Evolutionary conservation across 2,888 invertebrate genomes (phyloP).

Genomic region (Spilarctia lutea): DNA sequence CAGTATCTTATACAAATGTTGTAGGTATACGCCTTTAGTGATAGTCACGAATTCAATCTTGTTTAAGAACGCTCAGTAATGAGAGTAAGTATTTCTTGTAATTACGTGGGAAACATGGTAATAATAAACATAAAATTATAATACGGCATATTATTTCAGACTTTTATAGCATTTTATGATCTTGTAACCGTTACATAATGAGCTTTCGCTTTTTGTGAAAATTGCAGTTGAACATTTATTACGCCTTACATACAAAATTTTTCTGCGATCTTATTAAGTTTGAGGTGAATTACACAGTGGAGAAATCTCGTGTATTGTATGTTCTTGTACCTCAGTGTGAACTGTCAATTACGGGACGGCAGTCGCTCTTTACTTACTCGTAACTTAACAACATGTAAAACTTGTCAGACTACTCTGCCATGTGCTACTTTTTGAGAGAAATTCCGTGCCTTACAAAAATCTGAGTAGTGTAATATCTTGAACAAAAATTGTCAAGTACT

Average conservation of each 20-base stretch:
- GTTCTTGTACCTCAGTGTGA: conserved; percentile 40
- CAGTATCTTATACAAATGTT: conserved; percentile 56
- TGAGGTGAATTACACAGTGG: conserved; percentile 39
- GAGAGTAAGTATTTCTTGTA: conserved; percentile 49
- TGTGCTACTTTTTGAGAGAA: conserved; percentile 54
- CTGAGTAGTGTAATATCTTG: conserved; percentile 34
- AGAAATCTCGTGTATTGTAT: conserved; percentile 42
- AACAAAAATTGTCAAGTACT: neutral
- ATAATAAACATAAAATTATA: conserved; percentile 47
- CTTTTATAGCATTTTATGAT: conserved; percentile 37
- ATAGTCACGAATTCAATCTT: conserved; percentile 69
- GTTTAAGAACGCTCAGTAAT: conserved; percentile 51
- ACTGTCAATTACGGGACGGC: conserved; percentile 51
- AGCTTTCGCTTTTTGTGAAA: conserved; percentile 49
- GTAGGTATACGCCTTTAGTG: conserved; percentile 59
- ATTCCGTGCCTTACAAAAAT: conserved; percentile 50
- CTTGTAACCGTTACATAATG: conserved; percentile 44
- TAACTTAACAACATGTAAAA: conserved; percentile 47
- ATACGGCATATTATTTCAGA: conserved; percentile 31
- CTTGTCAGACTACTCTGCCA: conserved; percentile 46
- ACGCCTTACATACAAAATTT: conserved; percentile 31
- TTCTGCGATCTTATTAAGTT: conserved; percentile 35
- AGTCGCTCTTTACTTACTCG: conserved; percentile 54
- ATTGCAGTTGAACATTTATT: conserved; percentile 39
- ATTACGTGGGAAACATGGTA: conserved; percentile 50